Evolutionary conservation across 1,140 invertebrate genomes (phyloP).

Genomic region (Pollicipes pollicipes): DNA sequence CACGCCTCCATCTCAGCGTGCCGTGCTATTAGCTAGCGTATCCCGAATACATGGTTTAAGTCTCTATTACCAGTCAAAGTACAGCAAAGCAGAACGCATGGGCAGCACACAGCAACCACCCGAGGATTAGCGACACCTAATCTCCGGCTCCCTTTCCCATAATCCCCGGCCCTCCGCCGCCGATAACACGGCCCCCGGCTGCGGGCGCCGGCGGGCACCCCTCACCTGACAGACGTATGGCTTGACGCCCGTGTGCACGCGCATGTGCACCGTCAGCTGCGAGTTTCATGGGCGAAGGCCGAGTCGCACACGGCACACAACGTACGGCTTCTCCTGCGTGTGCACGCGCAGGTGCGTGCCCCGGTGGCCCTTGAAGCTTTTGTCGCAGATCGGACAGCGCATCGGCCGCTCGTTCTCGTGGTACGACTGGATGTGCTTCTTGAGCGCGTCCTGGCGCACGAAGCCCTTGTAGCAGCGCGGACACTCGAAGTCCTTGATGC

Average conservation of each 20-base stretch:
- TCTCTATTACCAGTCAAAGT: too few species aligned
- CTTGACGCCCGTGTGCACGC: slow-evolving; percentile 68
- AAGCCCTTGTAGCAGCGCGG: slow-evolving; percentile 65
- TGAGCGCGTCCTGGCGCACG: slow-evolving; percentile 48
- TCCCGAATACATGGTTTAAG: too few species aligned
- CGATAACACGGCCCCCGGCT: too few species aligned
- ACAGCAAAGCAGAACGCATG: too few species aligned
- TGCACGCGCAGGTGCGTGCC: slow-evolving; percentile 70
- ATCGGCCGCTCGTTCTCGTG: slow-evolving; percentile 62
- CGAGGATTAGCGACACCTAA: too few species aligned
- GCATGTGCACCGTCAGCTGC: slow-evolving; percentile 80
- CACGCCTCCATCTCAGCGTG: too few species aligned
- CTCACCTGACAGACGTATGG: slow-evolving; percentile 48
- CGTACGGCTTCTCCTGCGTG: slow-evolving; percentile 38
- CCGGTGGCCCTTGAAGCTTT: slow-evolving; percentile 67
- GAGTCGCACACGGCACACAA: slow-evolving; percentile 46
- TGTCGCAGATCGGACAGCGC: slow-evolving; percentile 70
- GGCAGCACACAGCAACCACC: too few species aligned
- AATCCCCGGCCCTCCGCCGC: too few species aligned
- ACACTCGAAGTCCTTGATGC: slow-evolving; percentile 76
- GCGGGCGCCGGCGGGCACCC: too few species aligned
- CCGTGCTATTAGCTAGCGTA: too few species aligned
- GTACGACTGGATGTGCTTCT: slow-evolving; percentile 59
- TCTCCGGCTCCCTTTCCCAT: too few species aligned
- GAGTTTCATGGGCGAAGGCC: slow-evolving; percentile 81